Evolutionary conservation across 2,797 vertebrate species (phyloP).

Genomic region (Pseudopleuronectes americanus): DNA sequence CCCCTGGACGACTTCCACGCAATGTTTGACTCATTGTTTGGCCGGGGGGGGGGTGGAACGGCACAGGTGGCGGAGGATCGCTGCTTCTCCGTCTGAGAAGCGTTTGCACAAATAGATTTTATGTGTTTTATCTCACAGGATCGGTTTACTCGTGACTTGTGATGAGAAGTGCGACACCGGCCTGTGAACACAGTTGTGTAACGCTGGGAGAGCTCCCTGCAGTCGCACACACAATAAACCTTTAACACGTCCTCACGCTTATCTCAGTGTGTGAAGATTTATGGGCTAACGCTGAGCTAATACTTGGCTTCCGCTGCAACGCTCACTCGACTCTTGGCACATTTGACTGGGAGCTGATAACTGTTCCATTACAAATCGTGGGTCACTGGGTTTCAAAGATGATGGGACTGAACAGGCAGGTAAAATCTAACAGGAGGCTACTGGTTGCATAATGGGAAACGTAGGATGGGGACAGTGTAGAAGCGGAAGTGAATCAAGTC

Average conservation of each 20-base stretch:
- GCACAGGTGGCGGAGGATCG: neutral
- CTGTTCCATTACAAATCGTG: neutral
- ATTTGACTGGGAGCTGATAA: neutral
- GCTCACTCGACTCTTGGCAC: neutral
- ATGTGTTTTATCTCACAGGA: constrained; percentile 5
- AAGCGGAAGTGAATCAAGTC: too few relatives aligned
- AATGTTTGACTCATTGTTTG: constrained; percentile 47
- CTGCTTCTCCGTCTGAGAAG: neutral
- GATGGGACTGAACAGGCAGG: too few relatives aligned
- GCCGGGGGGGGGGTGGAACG: constrained; percentile 1
- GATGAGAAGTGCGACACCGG: neutral
- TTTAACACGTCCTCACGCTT: neutral
- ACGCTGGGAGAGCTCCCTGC: neutral
- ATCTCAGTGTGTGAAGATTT: neutral
- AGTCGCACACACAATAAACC: neutral
- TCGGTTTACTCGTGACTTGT: neutral
- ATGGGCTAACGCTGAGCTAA: neutral
- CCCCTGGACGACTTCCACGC: constrained; percentile 38
- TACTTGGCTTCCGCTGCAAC: too few relatives aligned
- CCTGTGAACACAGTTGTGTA: neutral
- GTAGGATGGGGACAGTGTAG: neutral
- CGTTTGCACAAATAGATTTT: constrained; percentile 12
- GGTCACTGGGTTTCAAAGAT: neutral
- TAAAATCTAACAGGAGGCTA: neutral
- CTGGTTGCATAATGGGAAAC: constrained; percentile 1